Base-by-base conservation (phyloP, 2,888 invertebrate genomes). In the Phlogophora meticulosa region DNA sequence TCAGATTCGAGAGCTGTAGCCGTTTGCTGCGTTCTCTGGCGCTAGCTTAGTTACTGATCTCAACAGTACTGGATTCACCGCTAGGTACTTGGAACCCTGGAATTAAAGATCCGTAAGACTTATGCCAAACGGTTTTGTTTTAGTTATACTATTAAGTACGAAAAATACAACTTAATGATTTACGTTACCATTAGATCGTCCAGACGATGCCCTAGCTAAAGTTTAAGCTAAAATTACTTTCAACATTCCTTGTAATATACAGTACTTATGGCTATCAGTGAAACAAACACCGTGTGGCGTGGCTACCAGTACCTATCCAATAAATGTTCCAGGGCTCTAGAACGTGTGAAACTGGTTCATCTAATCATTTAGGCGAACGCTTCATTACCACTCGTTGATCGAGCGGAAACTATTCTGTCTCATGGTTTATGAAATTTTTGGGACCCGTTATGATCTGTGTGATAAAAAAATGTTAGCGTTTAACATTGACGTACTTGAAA, bases 341-440 rank as follows among this genome's bases (percentile, higher is more conserved):
- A 80, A 82, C 72, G 83, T 88, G 87, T 90, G 88, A 88, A 85
- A 85, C 86, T 77, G 81, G 83, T 88, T 85, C 88, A 78, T 85
- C 65, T 67, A 75, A 78, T 89, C 89, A 91, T 92, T 91, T 91
- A 93, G 91, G 92, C 92, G 86, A 92, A 90, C 89, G 93, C 93
- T 92, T 92, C 88, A 89, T 89, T 85, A 87, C 87, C 93, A 91
- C 91, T 92, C 89, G 92, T 91, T 92, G 90, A 90, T 84, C 87
- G 91, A 90, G 90, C 91, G 90, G 89, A 86, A 88, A 90, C 91
- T 90, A 70, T 89, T 91, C 90, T 91, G 88, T 92, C 92, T 93
- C 93, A 92, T 92, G 91, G 86, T 91, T 92, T 89, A 88, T 85
- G 86, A 90, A 90, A 91, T 90, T 88, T 82, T 87, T 89, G 92